Evolutionary conservation across 2,888 invertebrate genomes (phyloP), one percentile per base, ranked within the genome.

Genomic region (Melinaea menophilus): DNA sequence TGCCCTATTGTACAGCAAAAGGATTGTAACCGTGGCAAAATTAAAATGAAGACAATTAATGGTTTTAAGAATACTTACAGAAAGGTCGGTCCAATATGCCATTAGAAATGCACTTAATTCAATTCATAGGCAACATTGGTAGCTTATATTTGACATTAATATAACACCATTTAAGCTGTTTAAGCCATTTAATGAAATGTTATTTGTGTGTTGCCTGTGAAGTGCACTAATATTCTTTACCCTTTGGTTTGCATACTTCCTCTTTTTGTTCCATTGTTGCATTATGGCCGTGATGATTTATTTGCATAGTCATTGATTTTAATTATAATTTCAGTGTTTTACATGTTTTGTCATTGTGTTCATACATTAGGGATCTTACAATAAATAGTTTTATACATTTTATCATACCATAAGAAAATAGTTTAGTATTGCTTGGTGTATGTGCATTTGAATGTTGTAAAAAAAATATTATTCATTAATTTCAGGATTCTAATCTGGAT

Each of bases 401-500:
- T 31, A 9, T n/a, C 11, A 22, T 48, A 12, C 2, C 31, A 51
- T 51, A 9, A 41, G 41, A 41, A 9, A 41, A 41, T 41, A 41
- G 41, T 51, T 51, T 51, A 51, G 2, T 31, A 46, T 31, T 31
- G 22, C 31, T 51, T 51, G 5, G 9, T 55, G 12, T 34, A 37
- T 45, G 13, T 9, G 3, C 5, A 54, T 41, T 34, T 34, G 5
- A 47, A 47, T 11, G 35, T 48, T 35, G 13, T 35, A 41, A 33
- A 5, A 51, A 55, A 55, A 41, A 33, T 12, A 56, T n/a, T 56
- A 13, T 46, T 51, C 51, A 1, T 61, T 56, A 9, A 41, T 89
- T 93, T 74, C 92, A 96, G 95, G 94, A 94, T 87, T 92, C 94
- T 87, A 95, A 95, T 82, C 94, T 96, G 79, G 95, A 96, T 91